Evolutionary conservation across 2,888 invertebrate species (phyloP), one percentile per base, ranked within the genome.

Genomic region (Abrostola triplasia): DNA sequence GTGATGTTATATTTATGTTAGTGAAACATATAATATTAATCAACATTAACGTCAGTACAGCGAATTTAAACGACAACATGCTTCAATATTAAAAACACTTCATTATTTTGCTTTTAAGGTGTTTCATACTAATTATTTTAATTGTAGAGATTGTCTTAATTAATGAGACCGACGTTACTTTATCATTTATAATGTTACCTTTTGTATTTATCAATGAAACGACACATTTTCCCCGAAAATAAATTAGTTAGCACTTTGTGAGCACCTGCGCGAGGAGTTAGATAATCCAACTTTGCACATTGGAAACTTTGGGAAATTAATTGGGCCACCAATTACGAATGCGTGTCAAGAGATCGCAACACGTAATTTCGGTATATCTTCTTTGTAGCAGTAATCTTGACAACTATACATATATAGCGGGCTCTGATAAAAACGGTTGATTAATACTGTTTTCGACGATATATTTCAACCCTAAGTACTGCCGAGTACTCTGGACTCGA

Each of bases 211-310:
- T 88, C 86, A 89, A 88, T 90, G 85, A 85, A 84, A 76, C 75
- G 81, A 82, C 76, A 84, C 82, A 81, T 89, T 88, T 84, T 66
- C 67, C 76, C 73, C 77, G 76, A 83, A 82, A 79, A 82, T 88
- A 85, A 86, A 91, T 91, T 90, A 89, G 91, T 90, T 89, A 89
- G 88, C 86, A 85, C 84, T 87, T 82, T 81, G 83, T 77, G 81
- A 88, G 86, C 90, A 91, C 88, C 88, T 90, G 89, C 77, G 79
- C 80, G 79, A 80, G 72, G 80, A 84, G 78, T 87, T 80, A 84
- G 85, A 85, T 88, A 84, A 89, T 88, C 83, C 83, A 88, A 88
- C 80, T 89, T 88, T 79, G 73, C 76, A 80, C 83, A 82, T 85
- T 84, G 64, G 74, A 83, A 88, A 87, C 81, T 87, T 88, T 80